A percentile compares a stretch with the other conserved stretches of the same genome.
Conservation (phyloP, 2,888 invertebrate species). For the Drosophila multiciliata region DNA sequence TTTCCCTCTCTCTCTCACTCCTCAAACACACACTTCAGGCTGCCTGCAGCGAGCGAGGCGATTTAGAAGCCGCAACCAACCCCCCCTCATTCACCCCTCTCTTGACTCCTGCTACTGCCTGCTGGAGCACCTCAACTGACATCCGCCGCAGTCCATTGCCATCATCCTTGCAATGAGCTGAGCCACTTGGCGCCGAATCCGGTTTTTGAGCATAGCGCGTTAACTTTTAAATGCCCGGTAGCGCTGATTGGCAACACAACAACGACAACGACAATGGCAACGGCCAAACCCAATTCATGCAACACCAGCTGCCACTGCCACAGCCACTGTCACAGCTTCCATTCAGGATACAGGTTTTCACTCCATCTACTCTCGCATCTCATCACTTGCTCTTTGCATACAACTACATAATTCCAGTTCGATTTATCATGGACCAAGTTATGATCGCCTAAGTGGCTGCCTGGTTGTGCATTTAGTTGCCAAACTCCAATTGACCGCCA, state of each 20-base stretch:
- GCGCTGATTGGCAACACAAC: constrained; percentile 68
- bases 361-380: not conserved
- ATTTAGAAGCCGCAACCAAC: constrained; percentile 24
- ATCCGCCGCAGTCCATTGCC: constrained; percentile 54
- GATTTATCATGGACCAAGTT: constrained; percentile 71
- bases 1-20: constrained; percentile 8
- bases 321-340: constrained; percentile 8
- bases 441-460: constrained; percentile 72
- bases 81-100: not conserved
- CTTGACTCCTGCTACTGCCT: not conserved
- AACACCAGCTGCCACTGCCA: constrained; percentile 48
- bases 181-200: constrained; percentile 57
- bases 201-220: constrained; percentile 61
- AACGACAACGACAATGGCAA: not conserved
- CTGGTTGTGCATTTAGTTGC: constrained; percentile 52
- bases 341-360: constrained; percentile 32
- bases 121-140: constrained; percentile 30
- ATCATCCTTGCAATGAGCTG: constrained; percentile 51
- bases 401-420: constrained; percentile 43
- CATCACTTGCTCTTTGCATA: constrained; percentile 18
- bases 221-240: constrained; percentile 78
- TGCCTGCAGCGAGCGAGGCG: constrained; percentile 20
- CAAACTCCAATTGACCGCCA: constrained; percentile 51
- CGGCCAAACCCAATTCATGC: constrained; percentile 58
- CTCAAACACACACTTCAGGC: constrained; percentile 30